phyloP scores from a whole-genome alignment of 2,797 vertebrate species.

The Crax fasciolata region DNA sequence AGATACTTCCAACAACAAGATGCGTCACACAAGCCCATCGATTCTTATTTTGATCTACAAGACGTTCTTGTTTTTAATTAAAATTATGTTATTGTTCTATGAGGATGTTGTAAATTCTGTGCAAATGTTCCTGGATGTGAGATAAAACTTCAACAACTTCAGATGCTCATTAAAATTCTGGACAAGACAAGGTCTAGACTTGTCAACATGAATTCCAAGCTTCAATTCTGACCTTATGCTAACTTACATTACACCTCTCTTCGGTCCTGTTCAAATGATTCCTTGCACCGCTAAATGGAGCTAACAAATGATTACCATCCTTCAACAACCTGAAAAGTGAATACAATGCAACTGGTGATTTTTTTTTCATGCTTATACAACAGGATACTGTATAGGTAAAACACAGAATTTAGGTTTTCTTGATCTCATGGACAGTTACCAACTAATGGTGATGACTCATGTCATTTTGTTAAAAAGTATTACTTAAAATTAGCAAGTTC shows the following conservation, averaged over 20 bases:
- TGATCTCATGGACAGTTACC: not conserved
- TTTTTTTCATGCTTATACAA: not conserved
- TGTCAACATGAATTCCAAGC: not conserved
- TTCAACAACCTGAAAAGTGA: not conserved
- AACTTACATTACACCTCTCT: not conserved
- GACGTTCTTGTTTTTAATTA: not conserved
- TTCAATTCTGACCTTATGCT: not conserved
- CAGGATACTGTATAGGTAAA: not conserved
- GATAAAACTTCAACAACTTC: not conserved
- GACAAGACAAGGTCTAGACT: not conserved
- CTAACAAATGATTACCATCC: not conserved
- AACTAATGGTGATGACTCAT: not conserved
- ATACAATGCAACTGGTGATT: not conserved
- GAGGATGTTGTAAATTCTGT: not conserved
- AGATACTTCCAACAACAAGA: not conserved
- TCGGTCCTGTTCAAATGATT: not conserved
- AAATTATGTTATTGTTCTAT: not conserved
- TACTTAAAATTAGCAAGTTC: not conserved
- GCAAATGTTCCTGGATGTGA: not conserved
- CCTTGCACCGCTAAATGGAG: not conserved
- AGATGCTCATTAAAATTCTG: not conserved
- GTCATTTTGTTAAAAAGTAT: not conserved
- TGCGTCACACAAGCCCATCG: fast-evolving
- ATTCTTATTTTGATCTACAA: not conserved
- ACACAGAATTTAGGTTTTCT: not conserved